These are phyloP conservation scores for Tiphia femorata DNA, from an alignment of 2,888 invertebrate species.

Conservation along the genomic window DNA sequence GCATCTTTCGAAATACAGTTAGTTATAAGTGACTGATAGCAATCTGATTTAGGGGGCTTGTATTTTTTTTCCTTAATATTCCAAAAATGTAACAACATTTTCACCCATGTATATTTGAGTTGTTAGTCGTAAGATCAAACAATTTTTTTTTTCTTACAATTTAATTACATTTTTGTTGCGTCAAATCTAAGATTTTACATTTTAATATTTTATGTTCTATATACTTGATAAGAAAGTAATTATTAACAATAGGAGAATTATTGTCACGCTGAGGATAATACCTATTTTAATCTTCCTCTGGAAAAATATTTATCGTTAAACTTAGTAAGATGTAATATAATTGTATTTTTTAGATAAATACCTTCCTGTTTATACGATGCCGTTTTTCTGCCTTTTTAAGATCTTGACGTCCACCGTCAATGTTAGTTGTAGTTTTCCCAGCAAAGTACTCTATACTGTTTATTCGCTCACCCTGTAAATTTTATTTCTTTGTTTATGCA, in stretches of 20 bases:
- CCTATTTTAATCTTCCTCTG: constrained; percentile 68
- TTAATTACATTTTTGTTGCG: not conserved
- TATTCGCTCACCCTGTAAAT: constrained; percentile 75
- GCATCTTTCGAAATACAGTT: too few species aligned
- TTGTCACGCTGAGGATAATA: constrained; percentile 55
- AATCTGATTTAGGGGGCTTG: too few species aligned
- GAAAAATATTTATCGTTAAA: constrained; percentile 44
- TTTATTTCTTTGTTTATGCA: constrained; percentile 2
- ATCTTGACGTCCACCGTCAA: constrained; percentile 72
- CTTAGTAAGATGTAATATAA: not conserved
- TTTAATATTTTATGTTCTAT: constrained; percentile 9
- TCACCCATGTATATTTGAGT: too few species aligned
- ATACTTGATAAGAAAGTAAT: constrained; percentile 49
- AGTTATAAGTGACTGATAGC: too few species aligned
- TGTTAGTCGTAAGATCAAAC: too few species aligned
- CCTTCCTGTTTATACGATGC: constrained; percentile 71
- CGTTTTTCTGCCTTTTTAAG: constrained; percentile 71
- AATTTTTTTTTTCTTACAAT: too few species aligned
- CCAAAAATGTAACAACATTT: too few species aligned
- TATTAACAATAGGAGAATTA: constrained; percentile 60
- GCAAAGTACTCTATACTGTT: constrained; percentile 79
- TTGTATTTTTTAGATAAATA: constrained; percentile 50
- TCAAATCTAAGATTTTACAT: constrained; percentile 7
- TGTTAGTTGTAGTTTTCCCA: constrained; percentile 73
- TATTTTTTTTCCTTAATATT: too few species aligned